phyloP scores from a whole-genome alignment of 53 echinoderm and acorn worm genomes.

The Actinopyga echinites region DNA sequence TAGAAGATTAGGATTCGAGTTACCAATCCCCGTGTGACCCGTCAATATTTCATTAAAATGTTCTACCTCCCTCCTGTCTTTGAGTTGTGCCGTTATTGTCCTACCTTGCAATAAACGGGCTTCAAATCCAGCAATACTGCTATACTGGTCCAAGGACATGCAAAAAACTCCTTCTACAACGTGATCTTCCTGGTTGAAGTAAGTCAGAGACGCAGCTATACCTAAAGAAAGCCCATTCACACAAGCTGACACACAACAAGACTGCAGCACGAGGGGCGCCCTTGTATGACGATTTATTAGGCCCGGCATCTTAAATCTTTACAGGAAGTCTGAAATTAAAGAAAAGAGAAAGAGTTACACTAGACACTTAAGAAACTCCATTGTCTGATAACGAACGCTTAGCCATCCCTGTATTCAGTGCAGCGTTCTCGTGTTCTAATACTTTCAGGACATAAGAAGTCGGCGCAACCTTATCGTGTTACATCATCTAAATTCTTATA shows the following conservation, averaged over 20 bases:
- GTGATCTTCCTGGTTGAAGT: slow-evolving; percentile 97
- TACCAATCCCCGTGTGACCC: slow-evolving; percentile 63
- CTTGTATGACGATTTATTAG: slow-evolving; percentile 92
- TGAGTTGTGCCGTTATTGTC: slow-evolving; percentile 86
- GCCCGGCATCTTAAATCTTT: slow-evolving; percentile 72
- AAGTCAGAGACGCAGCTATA: slow-evolving; percentile 83
- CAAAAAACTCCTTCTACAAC: slow-evolving; percentile 95
- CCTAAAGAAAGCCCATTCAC: slow-evolving; percentile 94
- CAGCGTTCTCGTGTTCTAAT: too few relatives aligned
- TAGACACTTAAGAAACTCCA: too few relatives aligned
- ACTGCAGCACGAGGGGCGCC: slow-evolving; percentile 80
- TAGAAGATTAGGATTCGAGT: slow-evolving; percentile 69
- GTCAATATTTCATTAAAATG: slow-evolving; percentile 89
- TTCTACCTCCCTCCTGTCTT: slow-evolving; percentile 83
- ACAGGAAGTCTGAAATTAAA: too few relatives aligned
- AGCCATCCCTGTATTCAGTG: too few relatives aligned
- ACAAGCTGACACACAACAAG: slow-evolving; percentile 80
- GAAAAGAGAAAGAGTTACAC: too few relatives aligned
- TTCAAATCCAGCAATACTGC: slow-evolving; percentile 90
- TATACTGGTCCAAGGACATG: slow-evolving; percentile 80
- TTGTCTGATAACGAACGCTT: too few relatives aligned
- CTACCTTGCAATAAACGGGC: slow-evolving; percentile 86
- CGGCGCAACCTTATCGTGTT: too few relatives aligned
- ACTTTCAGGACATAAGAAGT: too few relatives aligned
- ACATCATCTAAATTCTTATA: too few relatives aligned